phyloP scores from a whole-genome alignment of 2,113 vertebrate genomes.

The Micromys minutus region DNA sequence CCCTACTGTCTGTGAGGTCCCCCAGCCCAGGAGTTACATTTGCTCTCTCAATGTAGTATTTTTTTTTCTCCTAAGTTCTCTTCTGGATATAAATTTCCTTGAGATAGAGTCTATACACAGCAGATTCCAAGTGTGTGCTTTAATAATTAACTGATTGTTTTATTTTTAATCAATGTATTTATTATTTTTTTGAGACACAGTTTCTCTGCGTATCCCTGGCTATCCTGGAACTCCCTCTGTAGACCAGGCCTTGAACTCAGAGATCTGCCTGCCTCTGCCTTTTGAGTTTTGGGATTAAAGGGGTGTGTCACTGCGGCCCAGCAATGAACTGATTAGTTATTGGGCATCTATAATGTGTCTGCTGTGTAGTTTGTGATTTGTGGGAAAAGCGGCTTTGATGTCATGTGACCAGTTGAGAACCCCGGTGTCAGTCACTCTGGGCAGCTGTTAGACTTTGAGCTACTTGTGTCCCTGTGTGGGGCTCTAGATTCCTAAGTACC shows the following conservation, averaged over 20 bases:
- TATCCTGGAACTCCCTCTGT: not conserved
- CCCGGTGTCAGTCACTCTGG: not conserved
- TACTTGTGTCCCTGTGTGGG: not conserved
- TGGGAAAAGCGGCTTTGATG: not conserved
- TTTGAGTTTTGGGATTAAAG: not conserved
- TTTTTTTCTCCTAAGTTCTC: not conserved
- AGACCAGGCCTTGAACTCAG: not conserved
- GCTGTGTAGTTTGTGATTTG: not conserved
- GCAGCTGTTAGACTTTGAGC: not conserved
- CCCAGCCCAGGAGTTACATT: not conserved
- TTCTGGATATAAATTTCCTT: not conserved
- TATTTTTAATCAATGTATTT: not conserved
- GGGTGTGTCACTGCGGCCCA: accelerated
- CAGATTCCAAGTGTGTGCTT: accelerated
- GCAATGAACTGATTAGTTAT: not conserved
- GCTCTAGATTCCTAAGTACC: not conserved
- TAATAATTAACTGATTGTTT: not conserved
- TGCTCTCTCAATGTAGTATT: not conserved
- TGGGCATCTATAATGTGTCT: not conserved
- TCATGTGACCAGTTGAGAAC: not conserved
- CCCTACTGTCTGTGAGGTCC: not conserved
- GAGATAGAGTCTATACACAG: not conserved
- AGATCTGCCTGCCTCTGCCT: not conserved
- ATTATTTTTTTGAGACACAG: not conserved
- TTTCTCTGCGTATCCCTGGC: not conserved